Evolutionary conservation across 2,888 invertebrate genomes (phyloP).

Genomic region (Scaptomyza cyrtandrae): DNA sequence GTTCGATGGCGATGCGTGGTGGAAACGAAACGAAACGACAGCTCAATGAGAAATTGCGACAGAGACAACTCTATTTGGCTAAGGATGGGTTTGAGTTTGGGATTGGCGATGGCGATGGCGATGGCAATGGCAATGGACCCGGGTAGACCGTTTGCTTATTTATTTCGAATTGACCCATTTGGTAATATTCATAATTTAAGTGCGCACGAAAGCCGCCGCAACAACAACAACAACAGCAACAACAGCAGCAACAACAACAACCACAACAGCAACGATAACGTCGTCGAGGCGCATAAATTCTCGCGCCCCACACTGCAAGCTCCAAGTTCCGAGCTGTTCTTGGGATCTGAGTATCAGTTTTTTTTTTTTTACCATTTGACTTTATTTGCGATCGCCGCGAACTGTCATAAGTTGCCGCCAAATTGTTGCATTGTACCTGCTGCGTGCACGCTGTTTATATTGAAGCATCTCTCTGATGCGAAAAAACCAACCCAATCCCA

Average conservation of each 20-base stretch:
- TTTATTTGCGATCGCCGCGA: slow-evolving; percentile 67
- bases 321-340: slow-evolving; percentile 17
- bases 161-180: slow-evolving; percentile 84
- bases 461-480: not conserved
- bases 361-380: slow-evolving; percentile 45
- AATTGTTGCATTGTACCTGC: slow-evolving; percentile 84
- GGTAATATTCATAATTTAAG: slow-evolving; percentile 84
- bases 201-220: slow-evolving; percentile 69
- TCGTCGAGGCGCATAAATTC: slow-evolving; percentile 80
- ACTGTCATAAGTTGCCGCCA: slow-evolving; percentile 82
- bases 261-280: slow-evolving; percentile 30
- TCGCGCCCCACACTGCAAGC: slow-evolving; percentile 64
- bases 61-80: slow-evolving; percentile 80
- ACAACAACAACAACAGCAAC: slow-evolving; percentile 40
- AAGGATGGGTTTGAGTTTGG: slow-evolving; percentile 1
- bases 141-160: slow-evolving; percentile 72
- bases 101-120: not conserved
- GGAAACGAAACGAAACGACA: slow-evolving; percentile 57
- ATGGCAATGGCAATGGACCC: slow-evolving; percentile 3
- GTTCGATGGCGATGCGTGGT: slow-evolving; percentile 8
- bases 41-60: slow-evolving; percentile 81
- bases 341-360: slow-evolving; percentile 56
- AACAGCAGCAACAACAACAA: slow-evolving; percentile 30
- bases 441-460: slow-evolving; percentile 56
- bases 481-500: not conserved